These are phyloP conservation scores for Alloplasta piceator DNA, from an alignment of 2,888 invertebrate genomes.

Conservation along the genomic window DNA sequence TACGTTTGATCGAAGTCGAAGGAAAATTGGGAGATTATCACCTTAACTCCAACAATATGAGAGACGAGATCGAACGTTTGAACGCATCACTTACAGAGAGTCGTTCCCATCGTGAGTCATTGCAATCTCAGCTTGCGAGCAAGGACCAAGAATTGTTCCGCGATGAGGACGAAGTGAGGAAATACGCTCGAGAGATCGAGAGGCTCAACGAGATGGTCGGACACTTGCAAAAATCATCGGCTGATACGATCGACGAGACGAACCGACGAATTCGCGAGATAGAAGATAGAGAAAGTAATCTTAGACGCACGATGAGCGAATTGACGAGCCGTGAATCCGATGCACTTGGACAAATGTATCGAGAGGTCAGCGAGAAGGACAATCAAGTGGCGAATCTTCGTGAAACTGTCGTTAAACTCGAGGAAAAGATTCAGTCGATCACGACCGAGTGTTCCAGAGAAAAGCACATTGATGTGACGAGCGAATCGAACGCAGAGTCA, in stretches of 20 bases:
- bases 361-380: slow-evolving; percentile 67
- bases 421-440: slow-evolving; percentile 57
- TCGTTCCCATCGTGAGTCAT: slow-evolving; percentile 45
- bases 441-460: slow-evolving; percentile 17
- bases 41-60: slow-evolving; percentile 32
- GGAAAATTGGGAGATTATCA: slow-evolving; percentile 18
- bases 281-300: slow-evolving; percentile 51
- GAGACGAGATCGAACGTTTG: slow-evolving; percentile 54
- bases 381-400: slow-evolving; percentile 67
- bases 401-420: slow-evolving; percentile 66
- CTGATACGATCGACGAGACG: slow-evolving; percentile 37
- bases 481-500: slow-evolving; percentile 15
- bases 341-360: slow-evolving; percentile 41
- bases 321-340: slow-evolving; percentile 55
- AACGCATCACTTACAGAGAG: slow-evolving; percentile 40
- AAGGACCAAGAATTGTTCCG: slow-evolving; percentile 54
- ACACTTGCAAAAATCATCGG: slow-evolving; percentile 36
- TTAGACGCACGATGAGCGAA: slow-evolving; percentile 50
- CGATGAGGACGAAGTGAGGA: slow-evolving; percentile 39
- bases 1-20: slow-evolving; percentile 74
- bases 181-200: slow-evolving; percentile 34
- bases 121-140: slow-evolving; percentile 49
- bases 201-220: slow-evolving; percentile 41
- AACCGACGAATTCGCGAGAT: slow-evolving; percentile 36
- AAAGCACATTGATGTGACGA: not conserved